Conservation (phyloP, 1,140 invertebrate genomes). For the Aphaenogaster rudis region DNA sequence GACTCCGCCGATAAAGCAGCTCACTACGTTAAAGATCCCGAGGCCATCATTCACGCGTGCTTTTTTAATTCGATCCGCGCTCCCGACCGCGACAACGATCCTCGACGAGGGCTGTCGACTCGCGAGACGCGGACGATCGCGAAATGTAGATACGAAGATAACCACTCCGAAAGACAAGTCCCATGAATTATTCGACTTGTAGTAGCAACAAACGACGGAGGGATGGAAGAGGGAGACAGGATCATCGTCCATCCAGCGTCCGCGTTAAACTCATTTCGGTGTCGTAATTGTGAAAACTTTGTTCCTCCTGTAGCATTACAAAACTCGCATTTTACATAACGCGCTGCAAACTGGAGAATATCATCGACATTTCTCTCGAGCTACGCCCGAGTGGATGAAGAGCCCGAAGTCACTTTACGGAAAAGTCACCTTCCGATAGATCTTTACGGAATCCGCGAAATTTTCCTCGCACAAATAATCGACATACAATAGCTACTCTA, state of each 20-base stretch:
- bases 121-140: not conserved
- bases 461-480: conserved; percentile 65
- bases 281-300: conserved; percentile 57
- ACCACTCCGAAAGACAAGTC: not conserved
- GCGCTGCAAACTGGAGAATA: conserved; percentile 24
- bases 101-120: not conserved
- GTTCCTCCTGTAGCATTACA: conserved; percentile 37
- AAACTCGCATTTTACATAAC: conserved; percentile 58
- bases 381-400: conserved; percentile 25
- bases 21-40: conserved; percentile 53
- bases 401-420: conserved; percentile 26
- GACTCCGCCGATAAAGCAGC: conserved; percentile 83
- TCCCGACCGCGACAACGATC: conserved; percentile 17
- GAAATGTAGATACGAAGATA: not conserved
- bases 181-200: conserved; percentile 22
- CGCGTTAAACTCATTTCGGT: conserved; percentile 40
- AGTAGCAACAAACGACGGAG: not conserved
- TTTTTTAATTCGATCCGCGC: conserved; percentile 69
- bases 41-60: conserved; percentile 38
- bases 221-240: not conserved
- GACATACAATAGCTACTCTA: not conserved
- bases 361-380: conserved; percentile 39
- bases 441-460: conserved; percentile 63
- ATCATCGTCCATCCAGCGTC: conserved; percentile 4
- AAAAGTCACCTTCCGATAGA: conserved; percentile 64